Evolutionary conservation across 2,113 vertebrate species (phyloP), one percentile per base, ranked within the genome.

Genomic region (Tiliqua scincoides): DNA sequence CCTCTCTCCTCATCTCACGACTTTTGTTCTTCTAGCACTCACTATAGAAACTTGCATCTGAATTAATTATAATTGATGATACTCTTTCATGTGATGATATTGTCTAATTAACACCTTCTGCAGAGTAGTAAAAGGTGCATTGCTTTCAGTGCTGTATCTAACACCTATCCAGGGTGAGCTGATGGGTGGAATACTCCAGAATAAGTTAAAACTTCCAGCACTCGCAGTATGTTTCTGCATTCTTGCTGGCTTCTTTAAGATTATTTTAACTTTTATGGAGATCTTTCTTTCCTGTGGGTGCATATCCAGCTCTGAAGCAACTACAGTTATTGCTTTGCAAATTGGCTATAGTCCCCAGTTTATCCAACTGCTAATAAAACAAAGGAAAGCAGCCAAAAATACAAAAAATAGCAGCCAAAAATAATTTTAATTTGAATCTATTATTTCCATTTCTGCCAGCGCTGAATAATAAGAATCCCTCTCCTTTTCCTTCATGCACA

Each of bases 11-110:
- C 48, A 79, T 61, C 43, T 52, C 63, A 52, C 54, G 81, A 6
- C 6, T 73, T 2, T 48, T 54, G n/a, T 72, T 80, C 9, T 35
- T 43, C 62, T 6, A 20, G 14, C 0, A 0, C n/a, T 35, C 62
- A n/a, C 12, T 18, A 37, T 37, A 32, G 0, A 82, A 86, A 59
- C 37, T 18, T 74, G 18, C 57, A 72, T 18, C 32, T 79, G n/a
- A 75, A 72, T 59, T 62, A 5, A 17, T 43, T 0, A 71, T 61
- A 83, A 27, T 6, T 84, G 32, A 63, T 85, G 18, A 3, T 0
- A 12, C 0, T 23, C n/a, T 61, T 76, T 15, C 59, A 43, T 54
- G 73, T 70, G 35, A 48, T 14, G 15, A 32, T 84, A 71, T 65
- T 79, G 40, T 57, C 57, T 43, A 62, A 86, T 87, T 18, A 68